These are phyloP conservation scores for Hartigia nigra DNA, from an alignment of 2,888 invertebrate genomes.

Conservation along the genomic window DNA sequence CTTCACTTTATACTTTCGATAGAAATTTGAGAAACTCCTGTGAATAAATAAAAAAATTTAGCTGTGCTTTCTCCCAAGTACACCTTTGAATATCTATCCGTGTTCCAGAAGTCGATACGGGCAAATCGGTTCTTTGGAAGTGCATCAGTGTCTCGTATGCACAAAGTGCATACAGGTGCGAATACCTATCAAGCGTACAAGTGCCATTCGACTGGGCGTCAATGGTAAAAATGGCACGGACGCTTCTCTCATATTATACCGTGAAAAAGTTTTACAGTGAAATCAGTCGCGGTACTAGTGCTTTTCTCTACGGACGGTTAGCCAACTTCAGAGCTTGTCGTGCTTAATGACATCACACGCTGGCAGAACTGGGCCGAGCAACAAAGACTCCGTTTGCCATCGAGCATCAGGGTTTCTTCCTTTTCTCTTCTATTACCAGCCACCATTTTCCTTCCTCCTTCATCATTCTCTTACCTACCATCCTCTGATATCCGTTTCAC, in stretches of 20 bases:
- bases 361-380: constrained; percentile 12
- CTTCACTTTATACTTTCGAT: too few relatives aligned
- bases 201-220: background rate
- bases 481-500: background rate
- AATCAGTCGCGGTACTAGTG: background rate
- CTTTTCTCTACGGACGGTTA: constrained; percentile 6
- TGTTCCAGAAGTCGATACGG: background rate
- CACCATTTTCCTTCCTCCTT: too few relatives aligned
- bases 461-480: too few relatives aligned
- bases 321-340: constrained; percentile 20
- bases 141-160: background rate
- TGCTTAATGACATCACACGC: constrained; percentile 16
- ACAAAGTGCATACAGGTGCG: background rate
- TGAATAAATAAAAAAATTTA: background rate
- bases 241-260: background rate
- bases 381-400: constrained; percentile 8
- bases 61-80: background rate
- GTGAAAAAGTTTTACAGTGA: background rate
- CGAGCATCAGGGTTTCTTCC: background rate
- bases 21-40: too few relatives aligned
- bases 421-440: background rate
- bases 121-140: background rate
- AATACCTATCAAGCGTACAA: background rate
- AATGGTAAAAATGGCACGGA: background rate
- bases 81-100: background rate